These are phyloP conservation scores for Panthera leo DNA, from an alignment of 2,113 vertebrate species.

Conservation along the genomic window DNA sequence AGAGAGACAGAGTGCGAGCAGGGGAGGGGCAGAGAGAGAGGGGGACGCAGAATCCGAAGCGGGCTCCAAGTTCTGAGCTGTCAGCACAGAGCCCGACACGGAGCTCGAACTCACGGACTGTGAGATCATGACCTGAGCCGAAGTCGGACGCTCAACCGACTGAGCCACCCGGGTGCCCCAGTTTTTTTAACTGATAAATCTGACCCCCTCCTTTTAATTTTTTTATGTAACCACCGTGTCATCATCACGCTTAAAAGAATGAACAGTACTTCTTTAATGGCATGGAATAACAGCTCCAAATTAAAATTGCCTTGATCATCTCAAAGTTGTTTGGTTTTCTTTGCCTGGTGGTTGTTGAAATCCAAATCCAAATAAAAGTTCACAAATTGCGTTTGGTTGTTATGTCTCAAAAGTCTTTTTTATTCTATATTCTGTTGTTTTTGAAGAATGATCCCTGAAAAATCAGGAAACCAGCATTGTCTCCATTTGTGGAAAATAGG, in stretches of 20 bases:
- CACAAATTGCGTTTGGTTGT: neutral
- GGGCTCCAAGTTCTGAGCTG: too few relatives aligned
- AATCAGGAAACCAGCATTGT: slow-evolving; percentile 7
- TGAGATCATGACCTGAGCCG: too few relatives aligned
- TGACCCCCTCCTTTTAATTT: neutral
- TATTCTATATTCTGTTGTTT: neutral
- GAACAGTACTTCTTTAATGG: neutral
- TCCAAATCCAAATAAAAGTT: neutral
- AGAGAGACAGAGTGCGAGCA: too few relatives aligned
- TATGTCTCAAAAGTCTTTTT: neutral
- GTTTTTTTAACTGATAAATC: neutral
- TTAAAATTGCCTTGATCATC: neutral
- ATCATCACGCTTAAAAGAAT: neutral
- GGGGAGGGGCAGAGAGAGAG: too few relatives aligned
- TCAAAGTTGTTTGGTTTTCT: neutral
- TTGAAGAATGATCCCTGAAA: slow-evolving; percentile 39
- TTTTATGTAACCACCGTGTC: neutral
- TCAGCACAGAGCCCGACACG: too few relatives aligned
- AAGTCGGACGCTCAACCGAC: too few relatives aligned
- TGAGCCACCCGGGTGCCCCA: too few relatives aligned
- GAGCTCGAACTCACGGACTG: too few relatives aligned
- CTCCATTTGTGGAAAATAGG: neutral
- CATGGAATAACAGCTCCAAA: neutral
- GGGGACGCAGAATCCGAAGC: fast-evolving
- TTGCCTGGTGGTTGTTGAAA: neutral